Evolutionary conservation across 2,113 vertebrate genomes (phyloP).

Genomic region (Orcinus orca): DNA sequence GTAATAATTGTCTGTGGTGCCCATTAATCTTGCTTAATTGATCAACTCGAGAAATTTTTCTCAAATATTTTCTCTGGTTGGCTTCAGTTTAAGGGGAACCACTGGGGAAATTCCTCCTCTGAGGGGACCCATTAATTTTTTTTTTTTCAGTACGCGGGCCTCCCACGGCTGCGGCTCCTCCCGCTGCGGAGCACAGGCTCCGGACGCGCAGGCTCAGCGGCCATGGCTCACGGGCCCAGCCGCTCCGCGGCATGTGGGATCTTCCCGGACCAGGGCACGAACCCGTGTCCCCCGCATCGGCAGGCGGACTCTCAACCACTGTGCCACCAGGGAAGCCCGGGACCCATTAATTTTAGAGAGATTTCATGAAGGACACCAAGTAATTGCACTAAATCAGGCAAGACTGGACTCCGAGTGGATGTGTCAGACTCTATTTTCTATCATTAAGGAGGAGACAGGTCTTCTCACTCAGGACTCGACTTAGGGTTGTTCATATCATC

Average conservation of each 20-base stretch:
- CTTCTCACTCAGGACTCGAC: neutral
- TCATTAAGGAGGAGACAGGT: neutral
- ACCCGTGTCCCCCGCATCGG: too few relatives aligned
- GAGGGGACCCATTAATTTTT: constrained; percentile 34
- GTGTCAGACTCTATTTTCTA: neutral
- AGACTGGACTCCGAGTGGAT: neutral
- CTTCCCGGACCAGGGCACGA: too few relatives aligned
- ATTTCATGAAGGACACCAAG: constrained; percentile 14
- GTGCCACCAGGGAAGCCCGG: neutral
- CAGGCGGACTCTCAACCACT: too few relatives aligned
- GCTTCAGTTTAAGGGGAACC: neutral
- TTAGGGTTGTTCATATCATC: neutral
- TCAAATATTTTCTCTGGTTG: neutral
- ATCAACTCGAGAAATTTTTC: neutral
- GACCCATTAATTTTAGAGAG: constrained; percentile 43
- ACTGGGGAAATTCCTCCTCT: neutral
- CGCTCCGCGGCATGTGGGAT: too few relatives aligned
- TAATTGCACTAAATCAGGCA: neutral
- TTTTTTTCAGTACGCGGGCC: too few relatives aligned
- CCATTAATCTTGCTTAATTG: neutral
- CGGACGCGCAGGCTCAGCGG: too few relatives aligned
- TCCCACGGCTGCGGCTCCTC: accelerated
- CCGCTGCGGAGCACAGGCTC: too few relatives aligned
- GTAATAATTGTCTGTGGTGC: neutral
- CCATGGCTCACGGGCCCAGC: too few relatives aligned